These are phyloP conservation scores for Girardinus metallicus DNA, from an alignment of 2,797 vertebrate species.

Conservation along the genomic window DNA sequence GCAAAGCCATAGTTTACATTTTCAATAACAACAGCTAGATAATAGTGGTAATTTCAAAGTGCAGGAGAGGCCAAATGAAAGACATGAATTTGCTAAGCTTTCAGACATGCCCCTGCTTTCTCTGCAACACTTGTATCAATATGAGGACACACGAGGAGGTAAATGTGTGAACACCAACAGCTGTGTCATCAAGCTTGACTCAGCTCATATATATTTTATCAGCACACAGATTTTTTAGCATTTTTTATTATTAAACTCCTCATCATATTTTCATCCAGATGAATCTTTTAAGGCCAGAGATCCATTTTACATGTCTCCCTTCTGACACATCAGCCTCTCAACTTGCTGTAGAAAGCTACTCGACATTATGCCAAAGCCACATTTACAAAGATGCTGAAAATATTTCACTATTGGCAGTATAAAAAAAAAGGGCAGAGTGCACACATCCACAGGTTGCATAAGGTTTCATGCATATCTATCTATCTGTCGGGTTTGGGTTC, in stretches of 20 bases:
- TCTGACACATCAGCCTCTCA: background rate
- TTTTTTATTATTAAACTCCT: constrained; percentile 10
- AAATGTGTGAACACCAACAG: constrained; percentile 5
- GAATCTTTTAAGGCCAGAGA: background rate
- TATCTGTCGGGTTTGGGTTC: constrained; percentile 16
- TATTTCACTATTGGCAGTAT: background rate
- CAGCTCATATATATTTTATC: background rate
- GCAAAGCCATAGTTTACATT: background rate
- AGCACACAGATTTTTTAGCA: background rate
- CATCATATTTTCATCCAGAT: constrained; percentile 1
- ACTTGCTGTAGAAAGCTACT: background rate
- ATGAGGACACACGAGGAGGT: constrained; percentile 4
- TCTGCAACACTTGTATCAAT: constrained; percentile 3
- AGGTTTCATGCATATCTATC: constrained; percentile 24
- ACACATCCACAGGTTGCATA: constrained; percentile 22
- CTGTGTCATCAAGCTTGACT: background rate
- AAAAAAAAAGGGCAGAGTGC: background rate
- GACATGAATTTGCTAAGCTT: background rate
- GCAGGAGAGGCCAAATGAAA: background rate
- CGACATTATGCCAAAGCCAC: background rate
- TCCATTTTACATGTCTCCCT: constrained; percentile 4
- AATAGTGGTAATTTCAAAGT: background rate
- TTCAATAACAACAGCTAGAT: background rate
- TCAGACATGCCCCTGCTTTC: background rate
- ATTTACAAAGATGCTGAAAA: background rate